Conservation (phyloP, 1,140 invertebrate genomes). For the Bombyx mandarina region DNA sequence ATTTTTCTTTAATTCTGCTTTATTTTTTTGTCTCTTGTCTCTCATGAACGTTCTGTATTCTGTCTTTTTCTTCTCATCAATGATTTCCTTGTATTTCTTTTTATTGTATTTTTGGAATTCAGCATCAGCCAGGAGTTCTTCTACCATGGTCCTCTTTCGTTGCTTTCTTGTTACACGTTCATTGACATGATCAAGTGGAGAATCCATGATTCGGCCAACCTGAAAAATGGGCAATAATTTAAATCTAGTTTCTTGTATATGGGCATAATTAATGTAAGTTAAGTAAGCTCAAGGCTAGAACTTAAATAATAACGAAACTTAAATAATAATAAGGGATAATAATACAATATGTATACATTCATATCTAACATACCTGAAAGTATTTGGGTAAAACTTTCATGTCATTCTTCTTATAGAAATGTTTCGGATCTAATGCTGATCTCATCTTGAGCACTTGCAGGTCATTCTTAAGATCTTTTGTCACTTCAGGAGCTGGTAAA, state of each 20-base stretch:
- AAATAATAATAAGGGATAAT: background rate
- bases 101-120: slow-evolving; percentile 90
- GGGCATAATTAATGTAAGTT: too few relatives aligned
- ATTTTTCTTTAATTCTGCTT: slow-evolving; percentile 53
- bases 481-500: slow-evolving; percentile 88
- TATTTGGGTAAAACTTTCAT: slow-evolving; percentile 90
- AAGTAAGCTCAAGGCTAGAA: background rate
- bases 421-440: slow-evolving; percentile 91
- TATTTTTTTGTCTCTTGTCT: slow-evolving; percentile 63
- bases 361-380: slow-evolving; percentile 79
- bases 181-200: slow-evolving; percentile 80
- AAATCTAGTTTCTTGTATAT: too few relatives aligned
- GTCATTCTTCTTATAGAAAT: slow-evolving; percentile 95
- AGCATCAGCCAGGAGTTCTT: slow-evolving; percentile 92
- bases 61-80: slow-evolving; percentile 78
- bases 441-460: slow-evolving; percentile 92
- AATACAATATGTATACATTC: background rate
- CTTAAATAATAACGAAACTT: background rate
- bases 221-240: slow-evolving; percentile 38
- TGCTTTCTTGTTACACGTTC: slow-evolving; percentile 87
- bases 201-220: slow-evolving; percentile 83
- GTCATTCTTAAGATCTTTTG: slow-evolving; percentile 89
- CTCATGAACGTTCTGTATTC: slow-evolving; percentile 66
- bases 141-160: slow-evolving; percentile 90
- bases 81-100: slow-evolving; percentile 85